phyloP scores from a whole-genome alignment of 2,888 invertebrate species.

The Keiferia lycopersicella region DNA sequence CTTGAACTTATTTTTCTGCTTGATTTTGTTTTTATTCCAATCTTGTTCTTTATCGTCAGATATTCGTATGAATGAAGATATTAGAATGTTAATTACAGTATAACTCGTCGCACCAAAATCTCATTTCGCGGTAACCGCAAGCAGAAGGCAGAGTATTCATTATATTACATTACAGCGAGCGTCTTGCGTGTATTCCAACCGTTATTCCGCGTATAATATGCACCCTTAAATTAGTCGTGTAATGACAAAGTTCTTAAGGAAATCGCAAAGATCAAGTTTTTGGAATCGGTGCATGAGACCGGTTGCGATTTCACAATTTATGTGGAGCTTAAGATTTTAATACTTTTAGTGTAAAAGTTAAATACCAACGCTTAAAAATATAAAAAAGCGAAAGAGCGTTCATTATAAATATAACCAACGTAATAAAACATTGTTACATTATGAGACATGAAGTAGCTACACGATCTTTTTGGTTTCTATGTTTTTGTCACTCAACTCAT shows the following conservation, averaged over 20 bases:
- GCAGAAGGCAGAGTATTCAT: conserved; percentile 23
- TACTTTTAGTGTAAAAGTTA: not conserved
- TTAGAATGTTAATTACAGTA: conserved; percentile 26
- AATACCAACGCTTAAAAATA: no score
- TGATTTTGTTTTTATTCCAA: not conserved
- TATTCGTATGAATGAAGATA: conserved; percentile 19
- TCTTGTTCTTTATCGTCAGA: not conserved
- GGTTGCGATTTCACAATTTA: no score
- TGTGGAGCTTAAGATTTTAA: not conserved
- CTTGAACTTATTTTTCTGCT: conserved; percentile 22
- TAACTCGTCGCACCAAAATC: conserved; percentile 25
- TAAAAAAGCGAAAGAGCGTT: no score
- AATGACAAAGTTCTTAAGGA: conserved; percentile 19
- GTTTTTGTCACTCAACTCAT: no score
- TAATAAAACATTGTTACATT: no score
- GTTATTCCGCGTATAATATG: conserved; percentile 23
- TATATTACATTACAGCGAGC: conserved; percentile 24
- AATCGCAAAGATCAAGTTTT: not conserved
- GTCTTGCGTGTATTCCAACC: conserved; percentile 10
- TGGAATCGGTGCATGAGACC: not conserved
- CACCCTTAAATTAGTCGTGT: conserved; percentile 22
- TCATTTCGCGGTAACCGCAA: conserved; percentile 23
- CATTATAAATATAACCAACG: no score
- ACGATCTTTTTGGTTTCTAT: no score
- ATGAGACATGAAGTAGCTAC: no score